Conservation (phyloP, 2,888 invertebrate species). For the Scotopteryx bipunctaria region DNA sequence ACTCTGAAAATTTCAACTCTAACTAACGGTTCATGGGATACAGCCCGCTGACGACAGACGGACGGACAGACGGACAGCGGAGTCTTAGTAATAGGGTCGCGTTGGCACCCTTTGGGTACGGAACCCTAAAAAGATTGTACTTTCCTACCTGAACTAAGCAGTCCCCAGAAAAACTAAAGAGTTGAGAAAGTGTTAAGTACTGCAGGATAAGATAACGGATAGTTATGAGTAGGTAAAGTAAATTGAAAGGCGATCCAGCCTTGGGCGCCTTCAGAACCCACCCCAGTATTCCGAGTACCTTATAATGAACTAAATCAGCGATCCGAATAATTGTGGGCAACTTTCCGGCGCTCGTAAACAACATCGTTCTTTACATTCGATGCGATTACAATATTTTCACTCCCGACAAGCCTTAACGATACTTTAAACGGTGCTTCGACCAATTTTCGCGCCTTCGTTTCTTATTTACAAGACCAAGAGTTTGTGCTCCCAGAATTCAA, state of each 20-base stretch:
- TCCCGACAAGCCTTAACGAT: slow-evolving; percentile 73
- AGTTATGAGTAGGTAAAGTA: slow-evolving; percentile 20
- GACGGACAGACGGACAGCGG: no score
- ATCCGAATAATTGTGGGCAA: slow-evolving; percentile 52
- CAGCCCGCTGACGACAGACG: no score
- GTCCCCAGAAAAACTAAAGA: no score
- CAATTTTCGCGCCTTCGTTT: slow-evolving; percentile 78
- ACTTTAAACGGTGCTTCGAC: slow-evolving; percentile 73
- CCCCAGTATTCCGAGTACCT: slow-evolving; percentile 51
- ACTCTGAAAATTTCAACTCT: no score
- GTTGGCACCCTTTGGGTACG: no score
- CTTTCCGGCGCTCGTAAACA: slow-evolving; percentile 71
- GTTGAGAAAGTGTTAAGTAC: no score
- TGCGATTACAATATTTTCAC: slow-evolving; percentile 76
- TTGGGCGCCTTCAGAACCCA: slow-evolving; percentile 40
- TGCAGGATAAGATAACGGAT: background rate
- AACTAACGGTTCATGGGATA: no score
- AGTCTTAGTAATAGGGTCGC: no score
- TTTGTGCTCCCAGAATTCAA: slow-evolving; percentile 74
- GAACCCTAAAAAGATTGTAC: no score
- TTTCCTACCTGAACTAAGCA: no score
- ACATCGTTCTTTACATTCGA: slow-evolving; percentile 44
- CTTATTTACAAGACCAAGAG: slow-evolving; percentile 66
- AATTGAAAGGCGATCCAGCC: slow-evolving; percentile 31
- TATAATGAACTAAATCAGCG: slow-evolving; percentile 56